Evolutionary conservation across 2,113 vertebrate genomes (phyloP).

Genomic region (Tetrao urogallus): DNA sequence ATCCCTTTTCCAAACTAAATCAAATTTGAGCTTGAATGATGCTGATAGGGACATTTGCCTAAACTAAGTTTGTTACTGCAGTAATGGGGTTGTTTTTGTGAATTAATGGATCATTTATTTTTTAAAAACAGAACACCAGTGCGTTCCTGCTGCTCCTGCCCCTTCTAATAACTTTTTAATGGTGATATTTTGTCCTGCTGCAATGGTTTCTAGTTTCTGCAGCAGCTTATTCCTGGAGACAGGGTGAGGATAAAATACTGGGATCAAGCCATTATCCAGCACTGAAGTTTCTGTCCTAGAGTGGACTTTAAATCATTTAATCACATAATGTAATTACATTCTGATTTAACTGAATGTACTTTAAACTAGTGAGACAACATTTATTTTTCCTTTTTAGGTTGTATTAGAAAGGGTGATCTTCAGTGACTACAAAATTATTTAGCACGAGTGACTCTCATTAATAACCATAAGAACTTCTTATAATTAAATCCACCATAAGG

Average conservation of each 20-base stretch:
- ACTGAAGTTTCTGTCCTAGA: slow-evolving; percentile 45
- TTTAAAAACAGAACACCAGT: slow-evolving; percentile 71
- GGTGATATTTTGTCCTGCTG: slow-evolving; percentile 69
- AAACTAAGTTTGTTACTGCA: slow-evolving; percentile 57
- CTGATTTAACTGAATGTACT: slow-evolving; percentile 45
- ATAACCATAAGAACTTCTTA: neutral
- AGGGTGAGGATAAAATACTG: slow-evolving; percentile 35
- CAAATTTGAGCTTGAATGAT: slow-evolving; percentile 72
- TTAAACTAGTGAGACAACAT: neutral
- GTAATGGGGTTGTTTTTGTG: slow-evolving; percentile 69
- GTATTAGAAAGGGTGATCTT: neutral
- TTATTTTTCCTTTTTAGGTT: neutral
- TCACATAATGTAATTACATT: slow-evolving; percentile 27
- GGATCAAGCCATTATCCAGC: slow-evolving; percentile 19
- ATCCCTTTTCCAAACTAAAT: slow-evolving; percentile 72
- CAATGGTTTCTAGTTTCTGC: slow-evolving; percentile 65
- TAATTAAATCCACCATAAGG: neutral
- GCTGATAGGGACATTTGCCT: slow-evolving; percentile 63
- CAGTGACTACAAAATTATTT: slow-evolving; percentile 10
- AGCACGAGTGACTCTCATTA: neutral
- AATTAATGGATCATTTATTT: slow-evolving; percentile 76
- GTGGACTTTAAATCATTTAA: slow-evolving; percentile 38
- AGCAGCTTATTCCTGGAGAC: slow-evolving; percentile 52
- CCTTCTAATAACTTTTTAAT: slow-evolving; percentile 73
- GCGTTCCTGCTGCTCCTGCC: slow-evolving; percentile 48